Base-by-base conservation (phyloP, 2,797 vertebrate genomes). In the Dallia pectoralis region DNA sequence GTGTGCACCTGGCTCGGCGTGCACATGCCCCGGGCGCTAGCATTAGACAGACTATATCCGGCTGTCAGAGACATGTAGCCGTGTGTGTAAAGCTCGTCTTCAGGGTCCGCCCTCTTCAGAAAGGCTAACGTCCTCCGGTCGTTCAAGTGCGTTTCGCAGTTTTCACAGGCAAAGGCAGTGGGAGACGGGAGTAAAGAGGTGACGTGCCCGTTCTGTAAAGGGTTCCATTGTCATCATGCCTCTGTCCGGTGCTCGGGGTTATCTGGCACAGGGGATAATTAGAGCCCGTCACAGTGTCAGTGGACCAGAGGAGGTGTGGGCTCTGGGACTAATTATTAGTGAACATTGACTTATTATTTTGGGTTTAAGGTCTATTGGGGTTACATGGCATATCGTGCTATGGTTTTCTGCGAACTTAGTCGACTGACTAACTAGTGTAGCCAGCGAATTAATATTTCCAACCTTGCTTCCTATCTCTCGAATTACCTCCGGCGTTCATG, bases 281-380 rank as follows among this genome's bases (percentile, higher is more conserved):
- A 87, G 71, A 81, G 80, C 79, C 73, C 69, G 89, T 89, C 86
- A n/a, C n/a, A 87, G 77, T 79, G 73, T 87, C 81, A 81, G 74
- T 74, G 53, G 77, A 69, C 33, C 12, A 33, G 29, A 44, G 70
- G 47, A 61, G 71, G 75, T 76, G 75, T 78, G 82, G 79, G 76
- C 51, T 77, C 59, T 78, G 72, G 74, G 53, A 0, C 75, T 53
- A 49, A 59, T 59, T 78, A 80, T 81, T 84, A 83, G 82, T 15
- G 81, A 77, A 66, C 4, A 16, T 62, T 70, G 40, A 69, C 84
- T 88, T 84, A 75, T 12, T 14, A 85, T 79, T 69, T 77, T 70
- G 77, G 84, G 78, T 86, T 85, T 79, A 74, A 40, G 70, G 79
- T 85, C 83, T 56, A 76, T 84, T 84, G 81, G 29, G 5, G 72